Evolutionary conservation across 2,113 vertebrate genomes (phyloP).

Genomic region (Telmatochromis brichardi): DNA sequence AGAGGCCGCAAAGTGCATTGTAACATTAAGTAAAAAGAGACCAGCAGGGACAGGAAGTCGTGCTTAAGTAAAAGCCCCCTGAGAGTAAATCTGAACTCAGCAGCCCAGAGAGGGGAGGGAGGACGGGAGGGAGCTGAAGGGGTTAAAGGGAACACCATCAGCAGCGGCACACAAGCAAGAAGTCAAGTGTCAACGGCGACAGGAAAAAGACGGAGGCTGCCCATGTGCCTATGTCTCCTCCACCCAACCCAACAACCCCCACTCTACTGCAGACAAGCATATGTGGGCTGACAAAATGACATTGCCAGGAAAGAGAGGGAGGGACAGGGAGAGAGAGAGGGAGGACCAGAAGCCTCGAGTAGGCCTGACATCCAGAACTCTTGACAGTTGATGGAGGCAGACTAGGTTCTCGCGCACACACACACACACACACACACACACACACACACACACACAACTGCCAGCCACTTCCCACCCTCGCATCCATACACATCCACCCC

Average conservation of each 20-base stretch:
- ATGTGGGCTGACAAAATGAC: slow-evolving; percentile 81
- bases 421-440: slow-evolving; percentile 14
- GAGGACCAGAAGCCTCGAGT: slow-evolving; percentile 32
- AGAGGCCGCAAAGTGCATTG: background rate
- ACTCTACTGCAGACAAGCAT: slow-evolving; percentile 65
- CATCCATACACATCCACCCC: slow-evolving; percentile 33
- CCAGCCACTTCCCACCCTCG: background rate
- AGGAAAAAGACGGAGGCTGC: slow-evolving; percentile 74
- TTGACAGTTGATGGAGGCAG: slow-evolving; percentile 68
- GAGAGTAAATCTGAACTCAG: background rate
- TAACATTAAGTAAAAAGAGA: slow-evolving; percentile 5
- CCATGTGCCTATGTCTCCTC: slow-evolving; percentile 43
- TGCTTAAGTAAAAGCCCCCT: background rate
- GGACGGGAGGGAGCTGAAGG: slow-evolving; percentile 8
- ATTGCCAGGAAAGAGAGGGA: slow-evolving; percentile 66
- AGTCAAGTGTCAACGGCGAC: slow-evolving; percentile 65
- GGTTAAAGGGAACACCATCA: slow-evolving; percentile 32
- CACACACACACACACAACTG: slow-evolving; percentile 47
- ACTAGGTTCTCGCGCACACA: slow-evolving; percentile 39
- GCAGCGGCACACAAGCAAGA: slow-evolving; percentile 6
- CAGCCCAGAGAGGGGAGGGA: background rate
- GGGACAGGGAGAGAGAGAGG: background rate
- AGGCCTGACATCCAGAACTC: slow-evolving; percentile 56
- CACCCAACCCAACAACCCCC: background rate
- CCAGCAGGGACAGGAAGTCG: background rate